phyloP scores from a whole-genome alignment of 2,113 vertebrate species.

The Periophthalmus modestus region DNA sequence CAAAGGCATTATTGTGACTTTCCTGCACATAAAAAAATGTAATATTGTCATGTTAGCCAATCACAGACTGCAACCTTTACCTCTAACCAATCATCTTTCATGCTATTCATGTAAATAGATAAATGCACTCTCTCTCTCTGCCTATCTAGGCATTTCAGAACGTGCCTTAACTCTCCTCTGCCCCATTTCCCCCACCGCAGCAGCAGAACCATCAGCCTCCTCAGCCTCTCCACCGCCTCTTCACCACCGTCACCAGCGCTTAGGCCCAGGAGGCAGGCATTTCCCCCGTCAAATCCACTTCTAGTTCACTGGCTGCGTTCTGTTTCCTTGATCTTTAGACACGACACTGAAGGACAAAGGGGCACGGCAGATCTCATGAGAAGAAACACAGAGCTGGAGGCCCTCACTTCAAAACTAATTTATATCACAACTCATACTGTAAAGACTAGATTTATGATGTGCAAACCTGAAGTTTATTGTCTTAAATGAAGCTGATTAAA shows the following conservation, averaged over 20 bases:
- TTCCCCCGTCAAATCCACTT: neutral
- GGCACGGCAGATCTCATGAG: neutral
- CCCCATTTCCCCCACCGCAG: too few species aligned
- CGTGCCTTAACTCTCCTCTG: too few species aligned
- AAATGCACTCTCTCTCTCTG: too few species aligned
- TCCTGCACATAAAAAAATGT: too few species aligned
- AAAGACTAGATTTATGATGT: neutral
- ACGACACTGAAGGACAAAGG: neutral
- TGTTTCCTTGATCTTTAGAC: neutral
- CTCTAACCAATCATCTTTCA: too few species aligned
- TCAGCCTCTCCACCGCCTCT: neutral
- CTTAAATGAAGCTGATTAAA: too few species aligned
- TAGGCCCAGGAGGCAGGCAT: neutral
- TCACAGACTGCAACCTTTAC: too few species aligned
- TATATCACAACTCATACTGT: neutral
- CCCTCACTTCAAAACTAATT: neutral
- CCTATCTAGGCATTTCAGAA: too few species aligned
- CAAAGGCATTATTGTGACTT: too few species aligned
- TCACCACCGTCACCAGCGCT: neutral
- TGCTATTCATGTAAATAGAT: too few species aligned
- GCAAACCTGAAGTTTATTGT: neutral
- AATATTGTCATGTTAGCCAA: too few species aligned
- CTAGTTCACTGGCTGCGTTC: neutral
- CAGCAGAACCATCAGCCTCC: neutral
- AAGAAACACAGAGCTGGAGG: neutral